These are phyloP conservation scores for Irena cyanogastra DNA, from an alignment of 2,113 vertebrate genomes.

Conservation along the genomic window DNA sequence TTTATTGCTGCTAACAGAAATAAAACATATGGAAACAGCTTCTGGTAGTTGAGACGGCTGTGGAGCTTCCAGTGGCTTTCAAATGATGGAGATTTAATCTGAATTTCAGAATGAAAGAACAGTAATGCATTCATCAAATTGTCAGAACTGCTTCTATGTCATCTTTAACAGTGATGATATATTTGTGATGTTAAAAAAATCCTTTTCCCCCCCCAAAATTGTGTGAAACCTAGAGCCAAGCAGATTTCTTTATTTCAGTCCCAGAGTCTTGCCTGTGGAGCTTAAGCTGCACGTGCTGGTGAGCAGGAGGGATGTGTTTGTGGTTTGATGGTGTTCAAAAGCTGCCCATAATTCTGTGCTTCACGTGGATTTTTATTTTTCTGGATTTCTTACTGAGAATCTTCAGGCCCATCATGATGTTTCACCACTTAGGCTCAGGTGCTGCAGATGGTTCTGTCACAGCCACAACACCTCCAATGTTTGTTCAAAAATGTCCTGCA, in stretches of 20 bases:
- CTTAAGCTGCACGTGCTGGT: neutral
- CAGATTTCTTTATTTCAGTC: neutral
- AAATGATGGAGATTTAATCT: neutral
- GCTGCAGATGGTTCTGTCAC: neutral
- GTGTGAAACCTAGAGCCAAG: neutral
- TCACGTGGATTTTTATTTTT: fast-evolving
- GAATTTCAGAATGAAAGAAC: neutral
- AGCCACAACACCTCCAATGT: neutral
- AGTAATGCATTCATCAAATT: neutral
- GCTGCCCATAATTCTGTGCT: neutral
- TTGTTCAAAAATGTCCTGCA: neutral
- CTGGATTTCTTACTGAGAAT: neutral
- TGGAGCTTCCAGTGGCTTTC: neutral
- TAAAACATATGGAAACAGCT: neutral
- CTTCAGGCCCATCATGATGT: neutral
- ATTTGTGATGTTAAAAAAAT: neutral
- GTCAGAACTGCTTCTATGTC: neutral
- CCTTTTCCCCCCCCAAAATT: neutral
- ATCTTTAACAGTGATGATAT: neutral
- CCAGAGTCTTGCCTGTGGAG: neutral
- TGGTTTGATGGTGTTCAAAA: neutral
- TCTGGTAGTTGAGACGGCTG: neutral
- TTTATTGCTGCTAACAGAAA: neutral
- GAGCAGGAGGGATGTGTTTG: neutral
- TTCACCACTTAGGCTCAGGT: neutral